Base-by-base conservation (phyloP, 2,888 invertebrate genomes). In the Lissonota sp. region DNA sequence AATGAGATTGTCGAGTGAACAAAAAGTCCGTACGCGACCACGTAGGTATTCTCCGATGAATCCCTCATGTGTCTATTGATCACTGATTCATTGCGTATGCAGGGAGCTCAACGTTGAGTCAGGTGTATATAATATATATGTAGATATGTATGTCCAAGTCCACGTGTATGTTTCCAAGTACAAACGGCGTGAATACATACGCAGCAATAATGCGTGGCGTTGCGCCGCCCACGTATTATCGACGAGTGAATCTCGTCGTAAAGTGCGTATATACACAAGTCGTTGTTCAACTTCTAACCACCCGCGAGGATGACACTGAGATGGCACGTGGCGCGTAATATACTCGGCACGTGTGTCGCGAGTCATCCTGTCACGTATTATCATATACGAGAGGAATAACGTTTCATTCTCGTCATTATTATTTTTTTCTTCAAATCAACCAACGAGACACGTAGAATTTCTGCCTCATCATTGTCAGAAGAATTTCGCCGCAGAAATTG, bases 291-390 rank as follows among this genome's bases (percentile, higher is more conserved):
- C 39, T 79, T 75, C 40, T 62, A 81, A 74, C 78, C 81, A 74
- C 72, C 73, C 67, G 75, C 67, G 81, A 75, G 60, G 57, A 53
- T 42, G 40, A 26, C 66, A n/a, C n/a, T 26, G 58, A 49, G 49
- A 39, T 40, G 78, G 80, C 83, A 83, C 84, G 84, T 83, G 84
- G 83, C 83, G 62, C 71, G 66, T 55, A 78, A 12, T 55, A n/a
- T n/a, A n/a, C n/a, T n/a, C 8, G 53, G 40, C 51, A 66, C 79
- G 79, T 75, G 79, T 79, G 53, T 79, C 79, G 63, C 62, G 51
- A 16, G 75, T 83, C 78, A 80, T 83, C 80, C 80, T 80, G 75
- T 81, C 82, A 79, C 80, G 80, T 80, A 71, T n/a, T 8, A n/a
- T n/a, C n/a, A n/a, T n/a, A n/a, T n/a, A 63, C 62, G 46, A 40